Conservation (phyloP, 2,888 invertebrate genomes). For the Lasius platythorax region DNA sequence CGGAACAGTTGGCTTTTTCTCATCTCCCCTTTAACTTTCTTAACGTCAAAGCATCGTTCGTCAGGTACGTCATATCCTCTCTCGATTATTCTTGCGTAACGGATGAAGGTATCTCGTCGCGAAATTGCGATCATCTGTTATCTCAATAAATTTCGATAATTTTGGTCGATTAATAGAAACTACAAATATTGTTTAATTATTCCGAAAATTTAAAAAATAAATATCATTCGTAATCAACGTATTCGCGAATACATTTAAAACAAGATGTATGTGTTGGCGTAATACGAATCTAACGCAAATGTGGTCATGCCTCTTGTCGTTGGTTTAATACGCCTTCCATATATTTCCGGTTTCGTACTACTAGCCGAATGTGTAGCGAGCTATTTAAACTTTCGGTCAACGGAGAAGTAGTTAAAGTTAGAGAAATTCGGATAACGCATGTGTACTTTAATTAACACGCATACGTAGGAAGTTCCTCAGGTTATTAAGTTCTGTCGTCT, state of each 20-base stretch:
- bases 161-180: constrained; percentile 44
- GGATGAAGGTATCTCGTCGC: constrained; percentile 23
- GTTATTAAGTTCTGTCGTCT: constrained; percentile 53
- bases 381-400: constrained; percentile 58
- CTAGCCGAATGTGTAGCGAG: constrained; percentile 45
- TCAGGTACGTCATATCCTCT: constrained; percentile 4
- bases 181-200: background rate
- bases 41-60: constrained; percentile 34
- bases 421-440: constrained; percentile 52
- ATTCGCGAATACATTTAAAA: constrained; percentile 1
- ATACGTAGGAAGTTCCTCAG: constrained; percentile 52
- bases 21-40: constrained; percentile 44
- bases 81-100: constrained; percentile 14
- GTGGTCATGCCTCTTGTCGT: constrained; percentile 32
- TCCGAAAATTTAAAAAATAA: background rate
- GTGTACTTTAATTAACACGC: constrained; percentile 56
- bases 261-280: background rate
- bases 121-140: background rate
- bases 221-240: constrained; percentile 16
- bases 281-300: constrained; percentile 39
- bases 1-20: constrained; percentile 39
- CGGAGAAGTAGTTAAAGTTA: constrained; percentile 56
- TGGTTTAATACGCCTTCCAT: constrained; percentile 40
- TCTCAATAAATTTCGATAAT: constrained; percentile 14
- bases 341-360: constrained; percentile 26